Percentiles rank a stretch among this genome's conserved stretches.
Evolutionary conservation across 2,113 vertebrate species (phyloP).

Genomic region (Coptodon rendalli): DNA sequence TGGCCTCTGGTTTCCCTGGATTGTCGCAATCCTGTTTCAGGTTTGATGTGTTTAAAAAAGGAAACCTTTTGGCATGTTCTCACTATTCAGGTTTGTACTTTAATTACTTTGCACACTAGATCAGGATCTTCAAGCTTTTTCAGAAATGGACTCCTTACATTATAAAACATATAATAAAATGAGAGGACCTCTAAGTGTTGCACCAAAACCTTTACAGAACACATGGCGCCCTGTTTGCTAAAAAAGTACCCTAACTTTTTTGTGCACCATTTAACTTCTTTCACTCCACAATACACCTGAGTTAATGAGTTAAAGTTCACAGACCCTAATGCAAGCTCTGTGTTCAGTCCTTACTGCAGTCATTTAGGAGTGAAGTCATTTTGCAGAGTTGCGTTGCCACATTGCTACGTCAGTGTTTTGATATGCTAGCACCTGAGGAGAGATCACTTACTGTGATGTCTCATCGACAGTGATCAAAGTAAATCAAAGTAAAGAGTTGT

Average conservation of each 20-base stretch:
- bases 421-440: not conserved
- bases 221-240: not conserved
- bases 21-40: not conserved
- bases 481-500: not conserved
- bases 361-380: not conserved
- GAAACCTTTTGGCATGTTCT: not conserved
- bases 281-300: not conserved
- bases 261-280: not conserved
- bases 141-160: not conserved
- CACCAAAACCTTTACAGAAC: not conserved
- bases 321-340: not conserved
- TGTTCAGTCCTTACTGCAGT: not conserved
- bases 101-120: not conserved
- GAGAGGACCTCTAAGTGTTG: not conserved
- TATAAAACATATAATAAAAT: not conserved
- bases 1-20: not conserved
- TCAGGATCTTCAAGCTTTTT: not conserved
- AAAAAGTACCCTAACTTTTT: not conserved
- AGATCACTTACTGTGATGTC: not conserved
- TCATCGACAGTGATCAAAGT: not conserved
- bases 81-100: not conserved
- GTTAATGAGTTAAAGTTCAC: not conserved
- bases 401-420: not conserved
- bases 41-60: not conserved
- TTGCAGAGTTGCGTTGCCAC: not conserved